Percentiles rank a stretch among this genome's conserved stretches.
These are phyloP conservation scores for Agrotis ipsilon DNA, from an alignment of 2,888 invertebrate species.

Conservation along the genomic window DNA sequence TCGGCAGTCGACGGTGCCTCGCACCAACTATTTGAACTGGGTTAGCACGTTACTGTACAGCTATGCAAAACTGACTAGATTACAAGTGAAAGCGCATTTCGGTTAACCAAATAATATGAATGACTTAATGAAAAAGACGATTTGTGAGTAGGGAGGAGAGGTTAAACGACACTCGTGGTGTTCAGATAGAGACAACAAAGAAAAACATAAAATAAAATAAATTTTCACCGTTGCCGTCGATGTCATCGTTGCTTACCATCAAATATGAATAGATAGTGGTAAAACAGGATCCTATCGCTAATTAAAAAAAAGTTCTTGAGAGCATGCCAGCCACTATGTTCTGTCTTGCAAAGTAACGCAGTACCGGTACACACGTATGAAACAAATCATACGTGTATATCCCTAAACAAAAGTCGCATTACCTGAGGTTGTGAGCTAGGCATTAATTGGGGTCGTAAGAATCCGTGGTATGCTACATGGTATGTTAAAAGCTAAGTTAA, in stretches of 20 bases:
- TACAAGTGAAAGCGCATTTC: no score
- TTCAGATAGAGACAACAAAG: no score
- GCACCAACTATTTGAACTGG: slow-evolving; percentile 60
- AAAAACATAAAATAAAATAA: no score
- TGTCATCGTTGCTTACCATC: no score
- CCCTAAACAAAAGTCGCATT: neutral
- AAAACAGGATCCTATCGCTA: no score
- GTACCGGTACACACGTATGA: neutral
- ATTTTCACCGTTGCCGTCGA: no score
- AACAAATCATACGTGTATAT: neutral
- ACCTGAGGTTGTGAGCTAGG: neutral
- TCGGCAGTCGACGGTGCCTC: slow-evolving; percentile 57
- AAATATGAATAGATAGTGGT: no score
- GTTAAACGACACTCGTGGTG: no score
- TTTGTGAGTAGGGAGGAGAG: no score
- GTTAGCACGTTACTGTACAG: slow-evolving; percentile 44
- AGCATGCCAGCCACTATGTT: neutral
- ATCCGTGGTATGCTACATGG: slow-evolving; percentile 21
- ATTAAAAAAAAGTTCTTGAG: neutral
- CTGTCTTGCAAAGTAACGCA: no score
- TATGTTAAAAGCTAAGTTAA: slow-evolving; percentile 15
- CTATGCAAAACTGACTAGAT: slow-evolving; percentile 18
- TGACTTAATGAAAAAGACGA: no score
- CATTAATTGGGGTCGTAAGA: slow-evolving; percentile 5
- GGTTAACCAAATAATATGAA: no score